These are phyloP conservation scores for Xiphorhynchus elegans DNA, from an alignment of 2,113 vertebrate species.

Conservation along the genomic window DNA sequence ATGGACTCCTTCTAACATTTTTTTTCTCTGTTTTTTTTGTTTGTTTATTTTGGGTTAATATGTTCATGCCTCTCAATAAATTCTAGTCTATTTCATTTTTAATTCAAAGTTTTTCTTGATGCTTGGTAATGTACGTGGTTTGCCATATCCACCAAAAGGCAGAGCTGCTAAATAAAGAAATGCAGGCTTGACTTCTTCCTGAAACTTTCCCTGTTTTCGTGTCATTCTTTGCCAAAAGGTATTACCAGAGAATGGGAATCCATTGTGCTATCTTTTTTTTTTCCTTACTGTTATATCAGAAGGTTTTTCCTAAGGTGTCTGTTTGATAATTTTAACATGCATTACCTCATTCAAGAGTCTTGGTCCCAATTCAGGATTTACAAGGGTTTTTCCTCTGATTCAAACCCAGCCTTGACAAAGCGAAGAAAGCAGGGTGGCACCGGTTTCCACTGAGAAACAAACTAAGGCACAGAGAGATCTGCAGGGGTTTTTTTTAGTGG, in stretches of 20 bases:
- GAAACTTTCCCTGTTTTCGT: neutral
- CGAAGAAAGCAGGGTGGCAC: neutral
- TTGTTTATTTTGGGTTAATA: neutral
- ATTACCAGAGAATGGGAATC: neutral
- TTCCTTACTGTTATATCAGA: neutral
- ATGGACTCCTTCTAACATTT: neutral
- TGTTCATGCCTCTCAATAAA: neutral
- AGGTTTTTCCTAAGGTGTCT: neutral
- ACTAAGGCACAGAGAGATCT: neutral
- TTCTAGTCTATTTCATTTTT: neutral
- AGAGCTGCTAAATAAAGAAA: neutral
- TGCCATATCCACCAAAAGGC: neutral
- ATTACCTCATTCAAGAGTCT: neutral
- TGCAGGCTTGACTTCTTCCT: neutral
- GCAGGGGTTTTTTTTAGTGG: neutral
- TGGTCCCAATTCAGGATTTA: neutral
- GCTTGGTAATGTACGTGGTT: neutral
- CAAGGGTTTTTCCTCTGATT: neutral
- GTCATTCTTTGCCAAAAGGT: neutral
- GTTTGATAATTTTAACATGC: neutral
- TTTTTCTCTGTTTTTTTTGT: neutral
- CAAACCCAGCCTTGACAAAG: neutral
- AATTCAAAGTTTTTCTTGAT: neutral
- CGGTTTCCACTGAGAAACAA: neutral
- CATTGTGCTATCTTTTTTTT: neutral